These are phyloP conservation scores for Macroteleia sp. DNA, from an alignment of 2,888 invertebrate genomes.

Conservation along the genomic window DNA sequence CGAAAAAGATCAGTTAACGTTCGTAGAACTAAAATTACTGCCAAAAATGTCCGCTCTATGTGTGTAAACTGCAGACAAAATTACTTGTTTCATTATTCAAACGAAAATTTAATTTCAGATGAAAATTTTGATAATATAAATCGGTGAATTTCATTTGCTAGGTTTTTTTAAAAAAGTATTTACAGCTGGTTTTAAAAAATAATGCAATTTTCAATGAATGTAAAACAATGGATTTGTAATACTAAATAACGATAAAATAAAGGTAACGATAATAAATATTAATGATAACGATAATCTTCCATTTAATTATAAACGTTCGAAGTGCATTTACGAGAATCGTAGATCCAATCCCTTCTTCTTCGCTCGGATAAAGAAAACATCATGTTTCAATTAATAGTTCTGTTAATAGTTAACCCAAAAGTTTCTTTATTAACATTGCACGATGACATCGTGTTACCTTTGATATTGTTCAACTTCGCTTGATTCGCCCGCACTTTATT, in stretches of 20 bases:
- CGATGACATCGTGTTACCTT: no score
- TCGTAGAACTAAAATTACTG: constrained; percentile 18
- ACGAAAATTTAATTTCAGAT: constrained; percentile 5
- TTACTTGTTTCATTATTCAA: constrained; percentile 11
- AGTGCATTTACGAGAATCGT: constrained; percentile 44
- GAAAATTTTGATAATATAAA: neutral
- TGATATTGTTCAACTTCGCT: no score
- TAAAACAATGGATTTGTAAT: constrained; percentile 24
- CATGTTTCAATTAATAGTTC: no score
- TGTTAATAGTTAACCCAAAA: no score
- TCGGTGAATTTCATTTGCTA: neutral
- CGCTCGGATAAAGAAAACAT: no score
- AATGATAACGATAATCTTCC: constrained; percentile 58
- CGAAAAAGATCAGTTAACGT: constrained; percentile 34
- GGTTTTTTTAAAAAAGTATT: neutral
- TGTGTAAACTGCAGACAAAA: constrained; percentile 9
- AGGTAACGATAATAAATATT: constrained; percentile 48
- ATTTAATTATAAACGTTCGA: constrained; percentile 42
- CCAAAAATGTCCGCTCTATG: neutral
- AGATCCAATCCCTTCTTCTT: constrained; percentile 17
- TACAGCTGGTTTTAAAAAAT: neutral
- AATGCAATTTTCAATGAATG: neutral
- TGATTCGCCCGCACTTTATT: no score
- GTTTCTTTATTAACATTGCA: no score
- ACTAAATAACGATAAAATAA: constrained; percentile 50